Evolutionary conservation across 2,888 invertebrate species (phyloP).

Genomic region (Cataglyphis rosenhaueri): DNA sequence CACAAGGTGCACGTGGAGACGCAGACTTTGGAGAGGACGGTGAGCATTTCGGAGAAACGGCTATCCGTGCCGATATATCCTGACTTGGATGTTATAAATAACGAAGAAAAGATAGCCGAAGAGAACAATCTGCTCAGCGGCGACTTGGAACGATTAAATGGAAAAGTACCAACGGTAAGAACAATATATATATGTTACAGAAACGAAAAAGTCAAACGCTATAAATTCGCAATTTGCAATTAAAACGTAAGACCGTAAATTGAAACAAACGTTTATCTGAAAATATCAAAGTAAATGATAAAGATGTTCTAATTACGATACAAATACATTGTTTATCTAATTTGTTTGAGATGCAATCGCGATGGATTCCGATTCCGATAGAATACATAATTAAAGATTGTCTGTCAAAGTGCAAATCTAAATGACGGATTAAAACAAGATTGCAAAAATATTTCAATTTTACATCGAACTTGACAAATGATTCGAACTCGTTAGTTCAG

Average conservation of each 20-base stretch:
- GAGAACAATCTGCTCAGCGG: slow-evolving; percentile 83
- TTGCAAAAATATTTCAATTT: slow-evolving; percentile 17
- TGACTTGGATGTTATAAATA: slow-evolving; percentile 75
- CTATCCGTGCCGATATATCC: slow-evolving; percentile 82
- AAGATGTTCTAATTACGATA: not conserved
- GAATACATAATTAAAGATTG: not conserved
- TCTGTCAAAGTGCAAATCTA: not conserved
- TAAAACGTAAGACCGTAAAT: not conserved
- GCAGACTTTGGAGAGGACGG: slow-evolving; percentile 71
- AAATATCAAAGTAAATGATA: not conserved
- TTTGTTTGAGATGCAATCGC: not conserved
- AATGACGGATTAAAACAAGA: not conserved
- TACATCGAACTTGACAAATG: not conserved
- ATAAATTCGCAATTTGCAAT: not conserved
- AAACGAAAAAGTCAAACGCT: not conserved
- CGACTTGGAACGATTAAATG: slow-evolving; percentile 81
- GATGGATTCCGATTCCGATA: not conserved
- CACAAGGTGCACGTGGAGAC: slow-evolving; percentile 77
- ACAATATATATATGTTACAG: not conserved
- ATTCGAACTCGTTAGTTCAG: not conserved
- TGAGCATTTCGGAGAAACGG: slow-evolving; percentile 81
- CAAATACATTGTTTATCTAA: not conserved
- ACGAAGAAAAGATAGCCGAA: slow-evolving; percentile 78
- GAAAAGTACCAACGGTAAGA: slow-evolving; percentile 81
- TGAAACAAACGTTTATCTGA: not conserved